phyloP scores from a whole-genome alignment of 2,888 invertebrate genomes.

The Platerodrilus igneus region DNA sequence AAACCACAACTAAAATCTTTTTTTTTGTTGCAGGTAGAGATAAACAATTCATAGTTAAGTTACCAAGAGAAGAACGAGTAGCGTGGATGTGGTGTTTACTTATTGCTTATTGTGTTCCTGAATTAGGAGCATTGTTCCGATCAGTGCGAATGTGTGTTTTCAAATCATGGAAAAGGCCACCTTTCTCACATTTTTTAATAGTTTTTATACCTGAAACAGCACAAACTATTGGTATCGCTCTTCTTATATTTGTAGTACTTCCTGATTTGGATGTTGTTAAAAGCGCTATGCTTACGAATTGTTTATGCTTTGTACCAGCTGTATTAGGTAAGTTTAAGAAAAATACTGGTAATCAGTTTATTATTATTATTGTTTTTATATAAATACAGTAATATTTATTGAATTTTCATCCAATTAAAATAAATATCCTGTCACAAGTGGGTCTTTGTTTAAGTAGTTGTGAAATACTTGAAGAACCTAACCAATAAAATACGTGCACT shows the following conservation, averaged over 20 bases:
- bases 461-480: no score
- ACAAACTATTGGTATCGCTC: slow-evolving; percentile 80
- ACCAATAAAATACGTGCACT: no score
- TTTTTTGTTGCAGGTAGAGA: slow-evolving; percentile 65
- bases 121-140: slow-evolving; percentile 80
- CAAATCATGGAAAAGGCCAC: slow-evolving; percentile 77
- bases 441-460: no score
- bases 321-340: slow-evolving; percentile 56
- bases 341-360: no score
- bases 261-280: slow-evolving; percentile 92
- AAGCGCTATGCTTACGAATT: slow-evolving; percentile 94
- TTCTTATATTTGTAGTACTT: slow-evolving; percentile 82
- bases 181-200: slow-evolving; percentile 59
- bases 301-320: slow-evolving; percentile 88
- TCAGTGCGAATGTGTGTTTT: slow-evolving; percentile 85
- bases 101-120: slow-evolving; percentile 83
- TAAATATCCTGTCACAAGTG: no score
- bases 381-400: no score
- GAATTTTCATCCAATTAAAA: no score
- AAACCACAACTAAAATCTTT: no score
- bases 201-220: slow-evolving; percentile 82
- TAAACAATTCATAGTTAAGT: slow-evolving; percentile 74
- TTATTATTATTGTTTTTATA: no score
- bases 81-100: slow-evolving; percentile 92
- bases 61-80: slow-evolving; percentile 81